Evolutionary conservation across 1,140 invertebrate genomes (phyloP).

Genomic region (Aphis gossypii): DNA sequence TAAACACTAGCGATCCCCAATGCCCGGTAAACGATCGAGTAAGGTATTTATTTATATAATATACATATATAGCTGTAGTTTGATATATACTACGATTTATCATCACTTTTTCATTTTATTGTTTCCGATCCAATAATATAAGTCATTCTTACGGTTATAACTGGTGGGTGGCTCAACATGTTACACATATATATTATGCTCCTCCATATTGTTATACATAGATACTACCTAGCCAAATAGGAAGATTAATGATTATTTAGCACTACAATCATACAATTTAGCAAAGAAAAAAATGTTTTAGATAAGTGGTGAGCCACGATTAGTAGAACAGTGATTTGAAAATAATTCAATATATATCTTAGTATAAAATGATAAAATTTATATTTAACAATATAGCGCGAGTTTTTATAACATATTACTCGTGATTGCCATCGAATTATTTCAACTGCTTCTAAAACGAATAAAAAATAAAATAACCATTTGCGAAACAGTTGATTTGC

Average conservation of each 20-base stretch:
- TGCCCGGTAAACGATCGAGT: background rate
- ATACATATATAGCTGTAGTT: background rate
- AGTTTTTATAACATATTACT: background rate
- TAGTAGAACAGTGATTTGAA: background rate
- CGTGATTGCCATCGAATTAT: background rate
- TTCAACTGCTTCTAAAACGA: background rate
- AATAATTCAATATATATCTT: background rate
- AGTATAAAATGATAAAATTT: too few relatives aligned
- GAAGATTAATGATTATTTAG: background rate
- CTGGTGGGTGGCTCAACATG: background rate
- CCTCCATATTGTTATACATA: background rate
- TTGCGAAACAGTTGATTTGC: background rate
- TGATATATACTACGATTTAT: background rate
- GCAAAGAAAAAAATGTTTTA: background rate
- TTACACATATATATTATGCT: background rate
- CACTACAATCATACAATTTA: background rate
- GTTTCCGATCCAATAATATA: constrained; percentile 4
- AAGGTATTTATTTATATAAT: background rate
- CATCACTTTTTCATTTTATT: background rate
- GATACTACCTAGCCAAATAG: background rate
- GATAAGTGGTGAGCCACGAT: background rate
- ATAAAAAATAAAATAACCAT: background rate
- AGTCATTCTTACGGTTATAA: background rate
- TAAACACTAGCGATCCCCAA: background rate
- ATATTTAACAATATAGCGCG: background rate